Conservation (phyloP, 64 coral and sea anemone species). For the Pocillopora damicornis region DNA sequence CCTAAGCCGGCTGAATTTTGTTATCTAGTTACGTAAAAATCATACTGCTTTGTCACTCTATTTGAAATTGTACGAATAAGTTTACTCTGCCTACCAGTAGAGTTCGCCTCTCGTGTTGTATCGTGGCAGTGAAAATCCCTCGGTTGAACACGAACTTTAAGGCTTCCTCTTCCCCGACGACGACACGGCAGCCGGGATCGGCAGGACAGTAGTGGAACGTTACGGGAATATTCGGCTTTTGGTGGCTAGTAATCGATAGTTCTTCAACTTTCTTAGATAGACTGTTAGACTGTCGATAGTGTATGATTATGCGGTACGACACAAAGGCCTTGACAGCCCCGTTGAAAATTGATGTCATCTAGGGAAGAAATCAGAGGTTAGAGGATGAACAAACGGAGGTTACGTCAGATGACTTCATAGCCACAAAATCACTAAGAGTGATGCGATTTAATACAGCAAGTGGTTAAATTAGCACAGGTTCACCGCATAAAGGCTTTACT, state of each 20-base stretch:
- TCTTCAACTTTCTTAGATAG: conserved; percentile 37
- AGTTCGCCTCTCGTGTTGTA: conserved; percentile 28
- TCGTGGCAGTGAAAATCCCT: conserved; percentile 43
- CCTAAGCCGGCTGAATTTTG: no score
- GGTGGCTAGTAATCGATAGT: conserved; percentile 14
- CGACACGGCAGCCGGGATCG: conserved; percentile 53
- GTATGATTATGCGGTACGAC: conserved; percentile 56
- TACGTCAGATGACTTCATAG: not conserved
- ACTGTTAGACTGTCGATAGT: conserved; percentile 52
- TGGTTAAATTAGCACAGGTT: no score
- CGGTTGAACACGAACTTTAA: conserved; percentile 26
- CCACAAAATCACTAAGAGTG: no score
- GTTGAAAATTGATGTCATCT: conserved; percentile 41
- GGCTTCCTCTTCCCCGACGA: conserved; percentile 44
- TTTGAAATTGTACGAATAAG: not conserved
- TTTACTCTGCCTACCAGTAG: conserved; percentile 35
- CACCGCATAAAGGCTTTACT: no score
- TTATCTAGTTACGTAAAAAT: no score
- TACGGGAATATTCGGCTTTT: conserved; percentile 32
- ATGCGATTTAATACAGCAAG: no score
- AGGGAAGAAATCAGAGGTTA: not conserved
- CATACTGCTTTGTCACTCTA: not conserved
- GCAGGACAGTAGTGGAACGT: conserved; percentile 60
- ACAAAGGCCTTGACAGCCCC: conserved; percentile 23
- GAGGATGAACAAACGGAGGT: not conserved